Evolutionary conservation across 2,888 invertebrate species (phyloP), one percentile per base, ranked within the genome.

Genomic region (Polietes domitor): DNA sequence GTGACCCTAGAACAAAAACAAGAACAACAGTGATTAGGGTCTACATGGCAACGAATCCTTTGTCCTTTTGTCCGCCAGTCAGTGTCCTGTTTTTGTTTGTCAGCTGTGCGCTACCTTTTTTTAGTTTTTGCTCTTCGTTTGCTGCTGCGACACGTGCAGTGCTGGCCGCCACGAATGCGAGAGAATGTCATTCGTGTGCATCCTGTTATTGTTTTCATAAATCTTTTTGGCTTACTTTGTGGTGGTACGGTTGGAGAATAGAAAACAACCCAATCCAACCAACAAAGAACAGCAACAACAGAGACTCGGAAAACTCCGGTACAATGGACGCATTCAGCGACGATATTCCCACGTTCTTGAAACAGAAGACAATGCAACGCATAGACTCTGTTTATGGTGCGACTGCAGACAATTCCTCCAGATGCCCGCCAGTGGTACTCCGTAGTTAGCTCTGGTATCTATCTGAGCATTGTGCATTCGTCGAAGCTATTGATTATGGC

Each of bases 321-420:
- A 58, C 19, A 58, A 47, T 37, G 21, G 63, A 74, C 17, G 50
- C 53, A 75, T 71, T 78, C 26, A 55, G 15, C 50, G 70, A 10
- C 41, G 65, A 61, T 72, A 77, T 83, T 83, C 79, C 79, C 79
- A 83, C 79, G 83, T 79, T 83, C 76, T 70, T 73, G 41, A 79
- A 79, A 79, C n/a, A 76, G 65, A 79, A 65, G 50, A 61, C 50
- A 58, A 73, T 73, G 68, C 53, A 43, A 74, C 28, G 28, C 63
- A 68, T 53, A 53, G 73, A 70, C 70, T 74, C 68, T 73, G 41
- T 82, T 63, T 28, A 70, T 37, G 37, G 12, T 32, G 10, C 32
- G 2, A 10, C 55, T 43, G 65, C 43, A 71, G 41, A 76, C 55
- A 72, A 26, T 74, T 74, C 43, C 61, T 47, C 28, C 19, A 26